Base-by-base conservation (phyloP, 2,797 vertebrate species). In the Xenentodon cancila region DNA sequence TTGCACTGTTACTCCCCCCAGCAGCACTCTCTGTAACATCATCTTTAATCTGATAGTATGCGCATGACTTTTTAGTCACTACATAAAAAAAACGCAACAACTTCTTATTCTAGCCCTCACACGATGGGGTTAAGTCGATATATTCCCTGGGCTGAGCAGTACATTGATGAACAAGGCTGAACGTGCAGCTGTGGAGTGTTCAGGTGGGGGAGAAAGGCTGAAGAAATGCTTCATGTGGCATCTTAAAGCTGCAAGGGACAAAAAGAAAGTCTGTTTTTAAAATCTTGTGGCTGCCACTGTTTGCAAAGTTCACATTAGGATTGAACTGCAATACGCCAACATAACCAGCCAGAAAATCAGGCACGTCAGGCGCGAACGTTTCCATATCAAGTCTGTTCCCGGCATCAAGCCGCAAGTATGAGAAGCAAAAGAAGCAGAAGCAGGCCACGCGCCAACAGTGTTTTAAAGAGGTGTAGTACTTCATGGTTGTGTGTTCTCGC, bases 1-100 rank as follows among this genome's bases (percentile, higher is more conserved):
- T 59, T 73, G 63, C 57, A 56, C 65, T 53, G 53, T 75, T 59
- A 71, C 52, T 51, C 71, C 56, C 25, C 45, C 42, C 25, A 13
- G 25, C 25, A 59, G 65, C 57, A 65, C 73, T 37, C 75, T 80
- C 81, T 53, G 21, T 73, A 64, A 68, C 50, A 46, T 30, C 30
- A 47, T 54, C 49, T 59, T 53, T 45, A 48, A 65, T 80, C 67
- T 59, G 67, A 70, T 51, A 48, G 16, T 1, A 20, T 34, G 25
- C 47, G n/a, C 30, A 18, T 48, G 49, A 73, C 34, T 53, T 50
- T 71, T 68, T 27, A 60, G 53, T 53, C 18, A 62, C 59, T 44
- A 30, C 51, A 40, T 20, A 43, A 50, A 42, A 50, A 42, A 32
- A 30, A 42, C 53, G 49, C 64, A 70, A 56, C 65, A 64, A 57